Evolutionary conservation across 2,888 invertebrate species (phyloP), one percentile per base, ranked within the genome.

Genomic region (Leucozona laternaria): DNA sequence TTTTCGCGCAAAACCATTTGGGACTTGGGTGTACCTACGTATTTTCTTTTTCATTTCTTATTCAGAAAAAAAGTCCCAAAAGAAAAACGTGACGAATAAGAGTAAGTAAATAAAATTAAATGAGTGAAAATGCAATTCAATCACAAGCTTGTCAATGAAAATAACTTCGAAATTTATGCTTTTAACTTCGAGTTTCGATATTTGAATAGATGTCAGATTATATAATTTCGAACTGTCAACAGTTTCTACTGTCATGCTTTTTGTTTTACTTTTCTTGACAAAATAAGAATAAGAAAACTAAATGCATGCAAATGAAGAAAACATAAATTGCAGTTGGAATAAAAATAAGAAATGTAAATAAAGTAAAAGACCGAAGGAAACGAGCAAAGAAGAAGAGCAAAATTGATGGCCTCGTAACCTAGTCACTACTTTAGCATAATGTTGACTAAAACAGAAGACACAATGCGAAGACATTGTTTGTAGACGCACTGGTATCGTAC

Each of bases 321-420:
- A 85, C 22, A 66, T 77, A 10, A 80, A 80, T 60, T 79, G 70
- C 70, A 75, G 11, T 66, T 71, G 45, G 60, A 80, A 60, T 57
- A 62, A 66, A 60, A 31, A 20, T 15, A 22, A 37, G 25, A 43
- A 75, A 28, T 25, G 53, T 45, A 72, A 58, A 17, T 70, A 80
- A 68, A 60, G 43, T 37, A 53, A 20, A 57, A 43, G 50, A 50
- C 11, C 17, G 45, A 57, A 71, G 31, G 34, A 55, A 71, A 50
- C 8, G 22, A 43, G 22, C 57, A 43, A 45, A 31, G 25, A 48
- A 66, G 43, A 58, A 48, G 48, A 66, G 70, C 48, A 72, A 81
- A 77, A 81, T 15, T 81, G 81, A 62, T 85, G 85, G 81, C 85
- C 85, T 85, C 85, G 81, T 85, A 85, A 85, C 85, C 85, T 73